Percentiles rank a stretch among this genome's conserved stretches.
Evolutionary conservation across 2,797 vertebrate genomes (phyloP).

Genomic region (Anabacerthia variegaticeps): DNA sequence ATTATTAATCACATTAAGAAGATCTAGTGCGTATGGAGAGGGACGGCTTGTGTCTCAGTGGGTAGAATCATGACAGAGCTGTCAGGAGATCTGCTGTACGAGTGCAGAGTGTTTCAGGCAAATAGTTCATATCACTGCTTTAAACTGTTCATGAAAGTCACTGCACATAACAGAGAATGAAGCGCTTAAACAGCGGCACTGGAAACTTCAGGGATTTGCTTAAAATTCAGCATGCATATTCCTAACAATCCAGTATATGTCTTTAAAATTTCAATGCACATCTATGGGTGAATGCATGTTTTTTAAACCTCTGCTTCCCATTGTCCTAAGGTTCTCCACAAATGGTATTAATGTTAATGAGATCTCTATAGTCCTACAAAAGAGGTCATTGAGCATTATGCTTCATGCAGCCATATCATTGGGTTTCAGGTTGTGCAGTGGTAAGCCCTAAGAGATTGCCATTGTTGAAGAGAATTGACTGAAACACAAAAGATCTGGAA

Average conservation of each 20-base stretch:
- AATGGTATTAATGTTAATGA: slow-evolving; percentile 67
- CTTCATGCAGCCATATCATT: slow-evolving; percentile 37
- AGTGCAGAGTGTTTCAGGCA: background rate
- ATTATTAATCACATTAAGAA: background rate
- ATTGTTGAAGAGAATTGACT: slow-evolving; percentile 19
- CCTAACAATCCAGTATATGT: background rate
- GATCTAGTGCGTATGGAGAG: background rate
- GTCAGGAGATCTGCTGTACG: background rate
- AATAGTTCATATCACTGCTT: background rate
- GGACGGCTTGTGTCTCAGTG: background rate
- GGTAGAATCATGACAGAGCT: background rate
- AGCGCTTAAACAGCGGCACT: background rate
- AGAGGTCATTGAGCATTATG: slow-evolving; percentile 52
- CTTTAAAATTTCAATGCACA: slow-evolving; percentile 40
- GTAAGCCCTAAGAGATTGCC: slow-evolving; percentile 44
- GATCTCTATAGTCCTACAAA: slow-evolving; percentile 65
- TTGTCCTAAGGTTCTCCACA: slow-evolving; percentile 50
- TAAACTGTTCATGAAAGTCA: slow-evolving; percentile 18
- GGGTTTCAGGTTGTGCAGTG: slow-evolving; percentile 52
- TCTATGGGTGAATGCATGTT: slow-evolving; percentile 40
- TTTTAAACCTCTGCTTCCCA: slow-evolving; percentile 57
- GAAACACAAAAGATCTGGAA: slow-evolving; percentile 30
- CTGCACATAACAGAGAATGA: background rate
- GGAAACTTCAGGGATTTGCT: slow-evolving; percentile 29
- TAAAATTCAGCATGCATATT: slow-evolving; percentile 40